Evolutionary conservation across 2,113 vertebrate genomes (phyloP), one percentile per base, ranked within the genome.

Genomic region (Holacanthus passer): DNA sequence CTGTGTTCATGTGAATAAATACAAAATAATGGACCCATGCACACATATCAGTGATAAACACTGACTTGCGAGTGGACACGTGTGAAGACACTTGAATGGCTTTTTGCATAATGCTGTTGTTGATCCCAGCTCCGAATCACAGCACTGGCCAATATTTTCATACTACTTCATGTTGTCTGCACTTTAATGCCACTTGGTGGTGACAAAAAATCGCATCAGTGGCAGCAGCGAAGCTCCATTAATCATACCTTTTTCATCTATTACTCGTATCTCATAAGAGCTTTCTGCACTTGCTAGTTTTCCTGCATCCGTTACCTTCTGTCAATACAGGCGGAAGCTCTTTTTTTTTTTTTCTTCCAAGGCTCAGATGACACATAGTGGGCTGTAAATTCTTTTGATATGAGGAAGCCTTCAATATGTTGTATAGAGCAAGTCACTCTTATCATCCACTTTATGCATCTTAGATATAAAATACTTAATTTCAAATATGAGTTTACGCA

Each of bases 221-320:
- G 7, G 32, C 5, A 5, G 32, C 56, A 77, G 7, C 20, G 45
- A 55, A 22, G 24, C 27, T 59, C 41, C 29, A 74, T 85, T 45
- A 27, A 82, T 82, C n/a, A 32, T 5, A 43, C 58, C 12, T 52
- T 65, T 77, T 77, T 63, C 9, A 72, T 70, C 13, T 56, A 24
- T 78, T 63, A 24, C 69, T 71, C 53, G 72, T 63, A 60, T 71
- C 27, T 41, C 45, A 48, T 35, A 58, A n/a, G 52, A 70, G 63
- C 43, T 73, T 52, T 73, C 37, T 87, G 65, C 47, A 53, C 20
- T 52, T 64, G 55, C 52, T 32, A 5, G 65, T n/a, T 43, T 68
- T 72, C 41, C 43, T 79, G 73, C 63, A 71, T 85, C 67, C 45
- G 71, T 87, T 76, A 60, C 65, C 73, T 35, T 47, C 60, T 87